Base-by-base conservation (phyloP, 2,888 invertebrate species). In the Mythimna impura region DNA sequence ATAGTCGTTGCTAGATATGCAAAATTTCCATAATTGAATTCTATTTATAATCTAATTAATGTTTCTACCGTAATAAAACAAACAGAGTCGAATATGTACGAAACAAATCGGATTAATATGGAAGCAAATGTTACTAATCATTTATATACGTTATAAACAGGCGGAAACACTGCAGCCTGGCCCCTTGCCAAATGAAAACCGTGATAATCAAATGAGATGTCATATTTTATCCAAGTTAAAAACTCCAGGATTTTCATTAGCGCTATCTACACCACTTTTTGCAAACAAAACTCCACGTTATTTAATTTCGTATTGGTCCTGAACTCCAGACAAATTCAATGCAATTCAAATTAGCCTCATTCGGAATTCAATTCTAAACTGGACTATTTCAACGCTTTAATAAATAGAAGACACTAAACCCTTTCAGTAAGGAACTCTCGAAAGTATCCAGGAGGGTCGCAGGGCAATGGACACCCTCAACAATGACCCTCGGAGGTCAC, bases 381-480 rank as follows among this genome's bases (percentile, higher is more conserved):
- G 9, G 34, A n/a, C 22, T 60, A 54, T 52, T 55, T 63, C 58
- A 74, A 77, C 69, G 66, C 76, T 62, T 71, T 73, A 65, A 70
- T 81, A 86, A 84, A 87, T 80, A 78, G 77, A 66, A 82, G 80
- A 83, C 75, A 81, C 67, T 66, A 79, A 82, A 81, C 76, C 74
- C 81, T 86, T 86, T 81, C 50, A 70, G 58, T 78, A 64, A 71
- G 66, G 77, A 78, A 66, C 75, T 75, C 55, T 50, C 10, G 34
- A 78, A 78, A 77, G 67, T 82, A 82, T 66, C 73, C 63, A 71
- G 62, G 71, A 82, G 77, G 89, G 88, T 89, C 88, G 85, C 70
- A 68, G 87, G 78, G 88, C 88, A 85, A 89, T 86, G 89, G 88
- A 89, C 90, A 87, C 90, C 81, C 85, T 86, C 85, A 84, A 90